phyloP scores from a whole-genome alignment of 2,888 invertebrate genomes.

The Acanthacorydalis orientalis region DNA sequence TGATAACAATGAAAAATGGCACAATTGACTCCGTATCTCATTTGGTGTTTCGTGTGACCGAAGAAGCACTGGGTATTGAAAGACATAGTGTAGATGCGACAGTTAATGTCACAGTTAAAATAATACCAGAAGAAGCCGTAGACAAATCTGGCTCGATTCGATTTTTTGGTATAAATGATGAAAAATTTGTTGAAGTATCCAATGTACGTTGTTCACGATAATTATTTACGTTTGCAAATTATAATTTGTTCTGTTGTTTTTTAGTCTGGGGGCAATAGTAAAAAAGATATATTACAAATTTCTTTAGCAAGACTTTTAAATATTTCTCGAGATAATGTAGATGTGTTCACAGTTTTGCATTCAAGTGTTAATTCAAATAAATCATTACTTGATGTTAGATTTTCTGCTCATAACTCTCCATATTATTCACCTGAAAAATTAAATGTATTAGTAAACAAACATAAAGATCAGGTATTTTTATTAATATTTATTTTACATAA shows the following conservation, averaged over 20 bases:
- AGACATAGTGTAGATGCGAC: slow-evolving; percentile 62
- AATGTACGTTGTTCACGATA: slow-evolving; percentile 24
- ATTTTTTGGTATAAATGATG: slow-evolving; percentile 62
- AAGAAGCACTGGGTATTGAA: slow-evolving; percentile 40
- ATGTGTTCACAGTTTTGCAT: slow-evolving; percentile 80
- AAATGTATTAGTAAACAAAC: slow-evolving; percentile 64
- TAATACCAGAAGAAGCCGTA: slow-evolving; percentile 83
- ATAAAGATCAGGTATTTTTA: slow-evolving; percentile 42
- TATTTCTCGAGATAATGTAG: slow-evolving; percentile 66
- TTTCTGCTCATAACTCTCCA: slow-evolving; percentile 86
- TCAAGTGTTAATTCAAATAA: slow-evolving; percentile 40
- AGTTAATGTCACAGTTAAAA: slow-evolving; percentile 73
- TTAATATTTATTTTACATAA: background rate
- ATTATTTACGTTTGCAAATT: slow-evolving; percentile 6
- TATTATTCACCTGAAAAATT: slow-evolving; percentile 79
- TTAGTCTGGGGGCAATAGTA: slow-evolving; percentile 35
- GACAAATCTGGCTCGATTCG: slow-evolving; percentile 83
- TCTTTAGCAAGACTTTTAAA: slow-evolving; percentile 55
- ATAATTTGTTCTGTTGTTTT: too few species aligned
- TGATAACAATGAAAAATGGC: slow-evolving; percentile 71
- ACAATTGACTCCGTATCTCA: slow-evolving; percentile 60
- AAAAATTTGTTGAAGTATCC: slow-evolving; percentile 59
- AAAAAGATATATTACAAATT: slow-evolving; percentile 45
- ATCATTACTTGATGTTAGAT: slow-evolving; percentile 66
- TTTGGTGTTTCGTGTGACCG: slow-evolving; percentile 57